phyloP scores from a whole-genome alignment of 2,113 vertebrate genomes.

The Leptosomus discolor region DNA sequence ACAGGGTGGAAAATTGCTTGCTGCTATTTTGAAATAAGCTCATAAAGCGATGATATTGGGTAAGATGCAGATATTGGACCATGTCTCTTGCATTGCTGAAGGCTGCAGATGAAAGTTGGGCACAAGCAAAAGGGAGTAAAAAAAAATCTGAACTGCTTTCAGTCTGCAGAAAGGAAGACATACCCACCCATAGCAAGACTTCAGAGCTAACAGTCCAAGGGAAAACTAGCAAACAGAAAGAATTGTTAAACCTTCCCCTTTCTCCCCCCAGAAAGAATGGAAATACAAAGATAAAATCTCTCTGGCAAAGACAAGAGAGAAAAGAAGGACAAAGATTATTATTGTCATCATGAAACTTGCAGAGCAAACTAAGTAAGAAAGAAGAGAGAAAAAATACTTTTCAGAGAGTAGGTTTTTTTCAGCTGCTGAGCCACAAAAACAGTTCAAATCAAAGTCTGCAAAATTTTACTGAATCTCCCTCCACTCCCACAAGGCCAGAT shows the following conservation, averaged over 20 bases:
- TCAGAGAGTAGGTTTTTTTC: neutral
- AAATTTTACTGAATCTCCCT: neutral
- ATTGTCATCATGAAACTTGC: neutral
- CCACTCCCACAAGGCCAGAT: neutral
- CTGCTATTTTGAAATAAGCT: constrained; percentile 8
- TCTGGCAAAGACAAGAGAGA: neutral
- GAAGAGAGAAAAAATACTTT: neutral
- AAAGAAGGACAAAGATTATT: neutral
- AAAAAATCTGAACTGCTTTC: neutral
- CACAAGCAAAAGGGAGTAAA: neutral
- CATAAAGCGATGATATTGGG: neutral
- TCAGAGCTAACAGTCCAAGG: neutral
- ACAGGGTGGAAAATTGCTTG: neutral
- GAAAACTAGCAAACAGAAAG: neutral
- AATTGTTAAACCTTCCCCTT: neutral
- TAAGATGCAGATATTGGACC: neutral
- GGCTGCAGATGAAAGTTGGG: neutral
- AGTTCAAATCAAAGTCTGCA: neutral
- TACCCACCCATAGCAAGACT: neutral
- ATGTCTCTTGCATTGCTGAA: neutral
- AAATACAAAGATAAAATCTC: neutral
- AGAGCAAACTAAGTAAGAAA: neutral
- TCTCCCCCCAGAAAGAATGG: fast-evolving
- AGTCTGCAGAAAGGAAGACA: neutral
- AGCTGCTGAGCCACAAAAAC: neutral